Evolutionary conservation across 1,140 invertebrate genomes (phyloP), one percentile per base, ranked within the genome.

Genomic region (Pseudobourletiella spinata): DNA sequence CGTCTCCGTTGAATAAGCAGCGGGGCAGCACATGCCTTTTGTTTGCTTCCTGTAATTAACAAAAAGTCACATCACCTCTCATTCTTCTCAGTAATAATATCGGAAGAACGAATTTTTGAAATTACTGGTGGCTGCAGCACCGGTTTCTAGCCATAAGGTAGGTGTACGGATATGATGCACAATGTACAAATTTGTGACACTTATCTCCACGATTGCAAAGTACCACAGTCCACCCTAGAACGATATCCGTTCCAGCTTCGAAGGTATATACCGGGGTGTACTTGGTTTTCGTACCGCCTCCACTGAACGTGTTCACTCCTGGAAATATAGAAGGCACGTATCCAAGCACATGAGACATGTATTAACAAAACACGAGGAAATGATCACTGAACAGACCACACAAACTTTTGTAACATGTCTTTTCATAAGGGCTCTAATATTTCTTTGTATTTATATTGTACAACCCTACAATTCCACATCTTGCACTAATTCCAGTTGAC

Each of bases 1-100:
- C 42, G 24, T 3, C 0, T 50, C 56, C 4, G 6, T 57, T 16
- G 57, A 57, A 35, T 59, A 66, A 14, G 8, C 42, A 0, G 24
- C 57, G 0, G 39, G 39, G 26, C 65, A 67, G 24, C 65, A 67
- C 61, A 67, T 67, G 18, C 65, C 65, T 46, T 67, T 67, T 1
- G 58, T 8, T 15, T 55, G 28, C 39, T 48, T 29, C 22, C 22
- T 57, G 2, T 28, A 32, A 30, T n/a, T n/a, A n/a, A n/a, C n/a
- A n/a, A n/a, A n/a, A n/a, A n/a, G n/a, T n/a, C n/a, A 22, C 14
- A n/a, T 11, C 14, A 51, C 11, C 48, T 51, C 22, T 14, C 48
- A 11, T 51, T 15, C n/a, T n/a, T n/a, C n/a, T n/a, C n/a, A n/a
- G n/a, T n/a, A n/a, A n/a, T n/a, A n/a, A n/a, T n/a, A n/a, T n/a